Conservation (phyloP, 2,888 invertebrate species). For the Steinernema carpocapsae region DNA sequence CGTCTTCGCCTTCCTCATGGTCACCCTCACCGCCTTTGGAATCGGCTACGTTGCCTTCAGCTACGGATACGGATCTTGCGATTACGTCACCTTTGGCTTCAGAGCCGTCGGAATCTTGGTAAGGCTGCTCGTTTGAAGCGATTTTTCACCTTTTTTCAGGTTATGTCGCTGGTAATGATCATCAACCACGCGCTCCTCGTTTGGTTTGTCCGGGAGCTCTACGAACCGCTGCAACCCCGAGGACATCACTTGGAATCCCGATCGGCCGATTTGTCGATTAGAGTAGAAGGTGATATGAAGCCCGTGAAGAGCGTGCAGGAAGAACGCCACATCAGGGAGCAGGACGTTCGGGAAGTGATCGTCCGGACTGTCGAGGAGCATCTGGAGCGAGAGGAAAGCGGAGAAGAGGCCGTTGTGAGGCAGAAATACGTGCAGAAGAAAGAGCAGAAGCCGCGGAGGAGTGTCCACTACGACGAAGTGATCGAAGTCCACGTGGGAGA, state of each 20-base stretch:
- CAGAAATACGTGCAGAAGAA: background rate
- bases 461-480: constrained; percentile 3
- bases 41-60: background rate
- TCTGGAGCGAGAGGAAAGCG: background rate
- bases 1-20: background rate
- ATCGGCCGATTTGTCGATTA: background rate
- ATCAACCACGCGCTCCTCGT: background rate
- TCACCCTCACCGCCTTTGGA: background rate
- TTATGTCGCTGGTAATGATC: background rate
- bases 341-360: background rate
- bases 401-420: no score
- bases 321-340: no score
- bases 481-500: background rate
- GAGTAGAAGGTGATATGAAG: background rate
- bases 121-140: background rate
- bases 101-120: background rate
- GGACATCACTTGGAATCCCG: background rate
- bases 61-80: background rate
- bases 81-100: background rate
- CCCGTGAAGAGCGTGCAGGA: background rate
- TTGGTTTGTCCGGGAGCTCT: background rate
- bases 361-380: background rate
- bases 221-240: background rate
- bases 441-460: background rate
- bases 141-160: background rate